phyloP scores from a whole-genome alignment of 1,140 invertebrate genomes.

The Episyrphus balteatus region DNA sequence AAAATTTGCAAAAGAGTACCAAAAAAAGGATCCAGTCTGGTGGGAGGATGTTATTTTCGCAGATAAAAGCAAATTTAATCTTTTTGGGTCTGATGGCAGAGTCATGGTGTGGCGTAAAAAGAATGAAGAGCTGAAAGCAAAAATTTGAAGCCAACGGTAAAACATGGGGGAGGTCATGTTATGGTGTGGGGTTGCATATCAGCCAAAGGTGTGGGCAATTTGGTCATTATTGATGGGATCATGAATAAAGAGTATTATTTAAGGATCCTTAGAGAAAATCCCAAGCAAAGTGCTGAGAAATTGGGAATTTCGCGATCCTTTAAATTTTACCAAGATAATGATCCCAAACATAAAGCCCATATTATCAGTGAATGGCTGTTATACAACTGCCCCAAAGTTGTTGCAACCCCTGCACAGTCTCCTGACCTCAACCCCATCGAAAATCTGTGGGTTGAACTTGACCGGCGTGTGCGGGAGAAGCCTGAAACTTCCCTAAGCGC shows the following conservation, averaged over 20 bases:
- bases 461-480: no score
- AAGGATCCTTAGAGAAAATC: conserved; percentile 13
- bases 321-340: conserved; percentile 8
- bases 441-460: conserved; percentile 13
- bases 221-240: conserved; percentile 15
- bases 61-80: no score
- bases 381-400: conserved; percentile 5
- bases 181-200: conserved; percentile 33
- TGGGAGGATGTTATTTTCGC: no score
- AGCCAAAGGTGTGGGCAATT: conserved; percentile 14
- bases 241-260: conserved; percentile 10
- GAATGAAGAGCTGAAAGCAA: no score
- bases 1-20: no score
- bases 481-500: no score
- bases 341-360: conserved; percentile 20
- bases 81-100: no score
- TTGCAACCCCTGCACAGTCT: conserved; percentile 20
- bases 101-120: no score
- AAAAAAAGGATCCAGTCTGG: no score
- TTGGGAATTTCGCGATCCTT: conserved; percentile 4
- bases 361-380: conserved; percentile 16
- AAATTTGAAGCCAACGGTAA: conserved; percentile 25
- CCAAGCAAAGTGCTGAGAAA: conserved; percentile 10
- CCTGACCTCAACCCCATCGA: conserved; percentile 15
- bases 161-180: conserved; percentile 26